Base-by-base conservation (phyloP, 2,797 vertebrate genomes). In the Falco berigora region DNA sequence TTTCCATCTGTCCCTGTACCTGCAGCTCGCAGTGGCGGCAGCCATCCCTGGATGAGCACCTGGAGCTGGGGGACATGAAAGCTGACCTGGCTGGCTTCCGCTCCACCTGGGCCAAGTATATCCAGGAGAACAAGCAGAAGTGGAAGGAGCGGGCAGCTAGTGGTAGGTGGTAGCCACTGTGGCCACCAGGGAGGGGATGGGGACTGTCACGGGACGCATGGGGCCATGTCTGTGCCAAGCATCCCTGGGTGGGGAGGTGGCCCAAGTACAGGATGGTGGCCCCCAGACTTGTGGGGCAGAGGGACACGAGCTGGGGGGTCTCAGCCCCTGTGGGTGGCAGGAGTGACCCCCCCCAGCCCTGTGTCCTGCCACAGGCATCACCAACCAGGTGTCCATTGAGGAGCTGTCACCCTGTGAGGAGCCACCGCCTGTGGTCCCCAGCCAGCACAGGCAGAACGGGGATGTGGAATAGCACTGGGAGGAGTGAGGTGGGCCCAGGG, bases 111-210 rank as follows among this genome's bases (percentile, higher is more conserved):
- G 98, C 97, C 50, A 98, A 98, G 80, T 98, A 98, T 97, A 99
- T 99, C 50, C 99, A 99, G 94, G 99, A 99, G 97, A 99, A 99
- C 98, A 99, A 99, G 96, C 97, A 99, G 93, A 99, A 99, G 95
- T 99, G 99, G 99, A 99, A 99, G 97, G 99, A 99, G 61, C 97
- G 98, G 84, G 98, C 98, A 25, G 98, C 98, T 36, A 99, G 98
- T 19, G 99, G 99, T 99, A 96, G 36, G 97, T 55, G 81, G 30
- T 4, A 0, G 53, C 23, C 64, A 62, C 47, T n/a, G 3, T 0
- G 6, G 32, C 16, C 52, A 30, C 52, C 16, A 30, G 10, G 52
- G 28, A 22, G 27, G n/a, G 52, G 9, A 10, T 1, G 22, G 75
- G 44, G 24, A 30, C 49, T 40, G 5, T 2, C 53, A 5, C 3